These are phyloP conservation scores for Trissolcus basalis DNA, from an alignment of 1,140 invertebrate genomes.

Conservation along the genomic window DNA sequence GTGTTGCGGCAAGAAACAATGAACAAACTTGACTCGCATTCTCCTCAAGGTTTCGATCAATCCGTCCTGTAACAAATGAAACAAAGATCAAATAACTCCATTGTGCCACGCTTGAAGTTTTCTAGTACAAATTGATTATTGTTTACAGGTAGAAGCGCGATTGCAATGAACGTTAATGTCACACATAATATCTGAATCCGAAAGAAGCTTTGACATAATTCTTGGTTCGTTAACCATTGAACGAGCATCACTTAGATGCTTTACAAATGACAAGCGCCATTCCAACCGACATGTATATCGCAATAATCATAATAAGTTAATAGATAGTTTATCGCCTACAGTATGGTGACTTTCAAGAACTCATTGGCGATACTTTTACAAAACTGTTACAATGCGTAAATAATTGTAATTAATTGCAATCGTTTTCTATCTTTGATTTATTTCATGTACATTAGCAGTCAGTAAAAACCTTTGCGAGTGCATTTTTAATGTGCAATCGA, in stretches of 20 bases:
- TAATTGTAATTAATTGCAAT: slow-evolving; percentile 7
- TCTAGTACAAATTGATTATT: too few species aligned
- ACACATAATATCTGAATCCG: neutral
- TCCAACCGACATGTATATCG: slow-evolving; percentile 15
- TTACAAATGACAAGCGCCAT: slow-evolving; percentile 19
- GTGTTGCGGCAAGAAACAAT: slow-evolving; percentile 90
- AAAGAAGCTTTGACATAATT: neutral
- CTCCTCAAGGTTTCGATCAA: slow-evolving; percentile 90
- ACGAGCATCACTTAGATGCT: slow-evolving; percentile 14
- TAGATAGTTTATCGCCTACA: slow-evolving; percentile 32
- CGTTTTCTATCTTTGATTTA: neutral
- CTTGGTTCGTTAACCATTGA: slow-evolving; percentile 9
- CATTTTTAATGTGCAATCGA: too few species aligned
- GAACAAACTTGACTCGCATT: slow-evolving; percentile 89
- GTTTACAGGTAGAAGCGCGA: too few species aligned
- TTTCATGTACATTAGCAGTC: too few species aligned
- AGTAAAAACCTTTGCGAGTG: too few species aligned
- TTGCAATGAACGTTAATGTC: neutral
- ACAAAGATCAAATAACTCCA: neutral
- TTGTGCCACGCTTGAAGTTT: too few species aligned
- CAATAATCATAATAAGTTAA: slow-evolving; percentile 24
- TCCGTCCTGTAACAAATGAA: slow-evolving; percentile 81
- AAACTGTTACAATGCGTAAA: slow-evolving; percentile 5
- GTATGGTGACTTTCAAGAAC: neutral
- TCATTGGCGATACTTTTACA: neutral